Conservation (phyloP, 2,888 invertebrate genomes). For the Gryllus longicercus region DNA sequence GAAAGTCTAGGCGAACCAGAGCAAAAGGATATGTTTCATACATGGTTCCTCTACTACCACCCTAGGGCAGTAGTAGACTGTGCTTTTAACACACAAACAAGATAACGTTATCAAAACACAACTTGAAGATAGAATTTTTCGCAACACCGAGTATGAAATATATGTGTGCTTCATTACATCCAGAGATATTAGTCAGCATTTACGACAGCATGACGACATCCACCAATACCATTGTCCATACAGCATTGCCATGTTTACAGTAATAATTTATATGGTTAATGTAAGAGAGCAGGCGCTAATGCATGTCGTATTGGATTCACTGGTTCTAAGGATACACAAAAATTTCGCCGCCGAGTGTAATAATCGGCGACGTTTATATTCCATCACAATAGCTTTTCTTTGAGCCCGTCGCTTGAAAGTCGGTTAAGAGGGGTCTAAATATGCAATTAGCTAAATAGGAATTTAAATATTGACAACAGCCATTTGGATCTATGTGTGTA, state of each 20-base stretch:
- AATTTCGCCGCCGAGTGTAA: neutral
- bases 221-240: slow-evolving; percentile 31
- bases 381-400: slow-evolving; percentile 17
- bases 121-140: slow-evolving; percentile 22
- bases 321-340: neutral
- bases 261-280: slow-evolving; percentile 7
- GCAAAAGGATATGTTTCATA: slow-evolving; percentile 37
- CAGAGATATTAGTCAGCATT: slow-evolving; percentile 26
- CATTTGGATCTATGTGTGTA: neutral
- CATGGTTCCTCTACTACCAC: slow-evolving; percentile 36
- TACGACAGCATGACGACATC: slow-evolving; percentile 22
- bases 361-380: slow-evolving; percentile 6
- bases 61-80: slow-evolving; percentile 26
- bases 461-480: neutral
- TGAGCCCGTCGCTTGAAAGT: neutral
- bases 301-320: slow-evolving; percentile 17
- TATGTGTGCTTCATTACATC: slow-evolving; percentile 29
- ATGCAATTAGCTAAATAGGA: neutral
- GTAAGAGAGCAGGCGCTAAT: slow-evolving; percentile 10
- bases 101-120: slow-evolving; percentile 30
- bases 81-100: slow-evolving; percentile 31
- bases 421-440: neutral
- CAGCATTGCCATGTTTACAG: slow-evolving; percentile 26
- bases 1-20: slow-evolving; percentile 36
- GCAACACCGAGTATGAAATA: slow-evolving; percentile 26